These are phyloP conservation scores for Calycopis cecrops DNA, from an alignment of 1,140 invertebrate genomes.

Conservation along the genomic window DNA sequence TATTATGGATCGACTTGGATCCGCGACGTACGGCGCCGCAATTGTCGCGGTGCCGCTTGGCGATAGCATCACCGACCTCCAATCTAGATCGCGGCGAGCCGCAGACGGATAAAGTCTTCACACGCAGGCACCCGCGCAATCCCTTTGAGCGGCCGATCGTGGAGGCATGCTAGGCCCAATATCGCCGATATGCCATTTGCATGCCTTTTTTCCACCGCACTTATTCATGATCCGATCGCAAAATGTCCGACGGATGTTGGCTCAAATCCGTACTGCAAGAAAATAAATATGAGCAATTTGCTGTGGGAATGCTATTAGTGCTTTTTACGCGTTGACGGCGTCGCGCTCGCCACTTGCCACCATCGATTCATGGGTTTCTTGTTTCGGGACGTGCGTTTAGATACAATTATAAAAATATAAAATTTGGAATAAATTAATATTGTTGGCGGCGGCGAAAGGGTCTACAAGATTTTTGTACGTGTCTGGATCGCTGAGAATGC, in stretches of 20 bases:
- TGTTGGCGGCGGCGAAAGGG: not conserved
- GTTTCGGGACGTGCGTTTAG: not conserved
- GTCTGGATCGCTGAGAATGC: no score
- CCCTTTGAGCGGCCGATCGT: constrained; percentile 54
- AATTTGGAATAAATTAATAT: constrained; percentile 8
- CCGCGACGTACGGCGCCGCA: constrained; percentile 51
- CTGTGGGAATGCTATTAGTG: constrained; percentile 46
- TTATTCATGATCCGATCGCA: constrained; percentile 16
- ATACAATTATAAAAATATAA: not conserved
- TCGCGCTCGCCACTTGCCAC: constrained; percentile 34
- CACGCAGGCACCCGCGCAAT: constrained; percentile 51
- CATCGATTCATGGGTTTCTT: constrained; percentile 34
- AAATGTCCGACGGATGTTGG: constrained; percentile 33
- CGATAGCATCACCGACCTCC: constrained; percentile 60
- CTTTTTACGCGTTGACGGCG: constrained; percentile 42
- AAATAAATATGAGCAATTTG: constrained; percentile 45
- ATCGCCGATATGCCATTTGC: constrained; percentile 27
- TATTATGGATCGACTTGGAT: constrained; percentile 38
- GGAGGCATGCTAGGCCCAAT: constrained; percentile 53
- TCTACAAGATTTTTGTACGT: no score
- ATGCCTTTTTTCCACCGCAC: constrained; percentile 36
- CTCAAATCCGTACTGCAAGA: constrained; percentile 45
- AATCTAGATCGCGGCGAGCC: constrained; percentile 67
- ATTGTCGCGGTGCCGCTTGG: constrained; percentile 58
- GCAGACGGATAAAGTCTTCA: constrained; percentile 68